Percentiles rank a stretch among this genome's conserved stretches.
Evolutionary conservation across 2,797 vertebrate genomes (phyloP).

Genomic region (Pteronotus mesoamericanus): DNA sequence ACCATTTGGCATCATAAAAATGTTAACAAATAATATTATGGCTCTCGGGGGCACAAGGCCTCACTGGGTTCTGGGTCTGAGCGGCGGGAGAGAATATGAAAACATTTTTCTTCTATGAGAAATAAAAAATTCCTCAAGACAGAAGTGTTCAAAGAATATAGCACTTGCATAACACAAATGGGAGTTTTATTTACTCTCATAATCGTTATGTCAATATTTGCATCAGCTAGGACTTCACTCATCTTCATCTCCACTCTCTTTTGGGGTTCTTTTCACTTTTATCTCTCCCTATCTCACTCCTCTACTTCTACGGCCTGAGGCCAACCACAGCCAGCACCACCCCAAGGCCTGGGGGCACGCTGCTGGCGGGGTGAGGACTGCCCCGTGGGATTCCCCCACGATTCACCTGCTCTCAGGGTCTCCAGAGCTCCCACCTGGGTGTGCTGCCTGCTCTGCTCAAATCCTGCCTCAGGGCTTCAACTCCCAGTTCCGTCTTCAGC

Average conservation of each 20-base stretch:
- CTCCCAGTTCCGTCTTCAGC: background rate
- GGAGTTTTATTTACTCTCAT: constrained; percentile 80
- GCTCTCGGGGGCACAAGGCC: constrained; percentile 87
- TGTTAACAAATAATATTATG: constrained; percentile 89
- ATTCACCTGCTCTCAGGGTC: background rate
- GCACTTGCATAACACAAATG: constrained; percentile 74
- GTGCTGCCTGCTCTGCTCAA: background rate
- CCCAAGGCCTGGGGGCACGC: background rate
- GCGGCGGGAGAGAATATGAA: constrained; percentile 83
- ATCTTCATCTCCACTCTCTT: background rate
- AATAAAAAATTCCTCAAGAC: constrained; percentile 83
- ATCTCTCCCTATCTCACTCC: background rate
- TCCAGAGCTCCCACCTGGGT: background rate
- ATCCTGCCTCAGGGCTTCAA: background rate
- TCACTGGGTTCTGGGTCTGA: constrained; percentile 82
- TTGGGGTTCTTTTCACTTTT: constrained; percentile 19
- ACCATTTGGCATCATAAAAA: constrained; percentile 90
- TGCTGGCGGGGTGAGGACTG: background rate
- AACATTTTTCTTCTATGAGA: constrained; percentile 84
- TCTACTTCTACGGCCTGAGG: background rate
- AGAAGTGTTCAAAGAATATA: constrained; percentile 79
- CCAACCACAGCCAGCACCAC: background rate
- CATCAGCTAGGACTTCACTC: constrained; percentile 71
- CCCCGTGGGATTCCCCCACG: background rate
- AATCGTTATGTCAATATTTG: constrained; percentile 82